These are phyloP conservation scores for Trypoxylon attenuatum DNA, from an alignment of 2,888 invertebrate genomes.

Conservation along the genomic window DNA sequence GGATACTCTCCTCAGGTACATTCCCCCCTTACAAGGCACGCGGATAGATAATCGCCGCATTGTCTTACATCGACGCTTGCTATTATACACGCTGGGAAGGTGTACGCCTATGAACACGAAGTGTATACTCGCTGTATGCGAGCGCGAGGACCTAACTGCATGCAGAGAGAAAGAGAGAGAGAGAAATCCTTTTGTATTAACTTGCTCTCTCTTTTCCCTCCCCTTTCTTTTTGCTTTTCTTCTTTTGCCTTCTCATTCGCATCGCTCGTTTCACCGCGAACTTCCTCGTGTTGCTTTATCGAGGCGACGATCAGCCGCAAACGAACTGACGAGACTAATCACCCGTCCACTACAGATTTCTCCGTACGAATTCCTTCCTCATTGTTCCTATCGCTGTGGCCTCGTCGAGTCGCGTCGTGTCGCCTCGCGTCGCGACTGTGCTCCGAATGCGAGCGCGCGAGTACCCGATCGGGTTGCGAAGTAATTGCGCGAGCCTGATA, in stretches of 20 bases:
- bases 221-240: too few species aligned
- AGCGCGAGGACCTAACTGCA: slow-evolving; percentile 16
- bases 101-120: slow-evolving; percentile 9
- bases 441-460: slow-evolving; percentile 1
- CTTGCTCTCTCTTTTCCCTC: not conserved
- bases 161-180: too few species aligned
- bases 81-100: slow-evolving; percentile 38
- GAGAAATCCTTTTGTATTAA: too few species aligned
- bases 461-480: not conserved
- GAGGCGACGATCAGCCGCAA: slow-evolving; percentile 39
- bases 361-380: slow-evolving; percentile 40
- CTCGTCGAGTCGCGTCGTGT: not conserved
- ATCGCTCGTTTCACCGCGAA: too few species aligned
- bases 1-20: slow-evolving; percentile 43
- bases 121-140: not conserved
- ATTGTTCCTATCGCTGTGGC: slow-evolving; percentile 14
- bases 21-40: slow-evolving; percentile 57
- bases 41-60: slow-evolving; percentile 68
- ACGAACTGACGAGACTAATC: slow-evolving; percentile 54
- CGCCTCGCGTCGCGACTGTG: slow-evolving; percentile 3
- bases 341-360: slow-evolving; percentile 43
- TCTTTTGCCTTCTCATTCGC: too few species aligned
- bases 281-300: slow-evolving; percentile 30
- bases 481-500: not conserved
- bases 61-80: slow-evolving; percentile 65